These are phyloP conservation scores for Eclectus roratus DNA, from an alignment of 2,113 vertebrate species.

Conservation along the genomic window DNA sequence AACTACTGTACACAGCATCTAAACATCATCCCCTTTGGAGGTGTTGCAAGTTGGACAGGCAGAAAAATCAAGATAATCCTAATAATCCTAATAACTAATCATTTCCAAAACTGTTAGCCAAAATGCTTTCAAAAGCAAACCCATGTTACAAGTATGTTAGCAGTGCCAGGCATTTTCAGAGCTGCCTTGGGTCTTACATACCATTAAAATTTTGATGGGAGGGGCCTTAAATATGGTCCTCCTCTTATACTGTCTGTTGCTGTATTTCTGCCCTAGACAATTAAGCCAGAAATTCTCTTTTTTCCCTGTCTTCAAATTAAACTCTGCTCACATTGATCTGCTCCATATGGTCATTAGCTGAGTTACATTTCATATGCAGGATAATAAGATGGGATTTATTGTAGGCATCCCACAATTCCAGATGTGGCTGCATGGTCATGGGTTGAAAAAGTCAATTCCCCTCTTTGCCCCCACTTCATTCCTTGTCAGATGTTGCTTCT, in stretches of 20 bases:
- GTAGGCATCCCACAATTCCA: constrained; percentile 29
- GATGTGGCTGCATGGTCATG: background rate
- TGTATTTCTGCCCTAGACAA: constrained; percentile 24
- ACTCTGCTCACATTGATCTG: constrained; percentile 36
- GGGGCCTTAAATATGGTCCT: background rate
- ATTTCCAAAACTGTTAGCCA: background rate
- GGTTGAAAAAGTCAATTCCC: constrained; percentile 30
- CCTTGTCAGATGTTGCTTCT: background rate
- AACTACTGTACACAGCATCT: background rate
- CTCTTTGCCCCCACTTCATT: background rate
- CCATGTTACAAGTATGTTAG: accelerated
- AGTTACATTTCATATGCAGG: constrained; percentile 37
- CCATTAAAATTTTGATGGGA: background rate
- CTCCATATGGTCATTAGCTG: constrained; percentile 56
- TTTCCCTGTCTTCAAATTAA: constrained; percentile 2
- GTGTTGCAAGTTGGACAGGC: background rate
- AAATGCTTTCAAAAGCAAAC: background rate
- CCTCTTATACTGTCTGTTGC: background rate
- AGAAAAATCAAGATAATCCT: background rate
- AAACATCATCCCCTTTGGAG: background rate
- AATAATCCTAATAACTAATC: background rate
- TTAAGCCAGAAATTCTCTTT: constrained; percentile 42
- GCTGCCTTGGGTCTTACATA: background rate
- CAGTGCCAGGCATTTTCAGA: background rate
- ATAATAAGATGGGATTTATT: constrained; percentile 55